Conservation (phyloP, 2,888 invertebrate genomes). For the Agrenia bidenticulata region DNA sequence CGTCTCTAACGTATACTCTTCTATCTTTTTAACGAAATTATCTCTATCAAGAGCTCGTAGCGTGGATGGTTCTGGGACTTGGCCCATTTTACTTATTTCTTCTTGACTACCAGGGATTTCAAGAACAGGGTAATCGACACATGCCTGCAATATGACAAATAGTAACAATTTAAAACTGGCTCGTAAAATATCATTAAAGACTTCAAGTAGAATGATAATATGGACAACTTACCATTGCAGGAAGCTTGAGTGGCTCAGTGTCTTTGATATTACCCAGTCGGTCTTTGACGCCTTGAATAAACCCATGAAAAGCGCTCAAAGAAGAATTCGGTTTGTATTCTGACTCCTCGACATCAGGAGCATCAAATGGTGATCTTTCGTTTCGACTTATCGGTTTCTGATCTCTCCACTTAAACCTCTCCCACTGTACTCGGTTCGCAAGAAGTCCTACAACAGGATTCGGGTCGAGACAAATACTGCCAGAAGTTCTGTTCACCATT, state of each 20-base stretch:
- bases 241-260: constrained; percentile 35
- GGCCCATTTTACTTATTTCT: constrained; percentile 40
- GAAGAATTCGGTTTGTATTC: constrained; percentile 10
- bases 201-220: constrained; percentile 1
- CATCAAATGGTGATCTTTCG: neutral
- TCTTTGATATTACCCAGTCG: constrained; percentile 21
- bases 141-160: constrained; percentile 19
- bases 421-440: constrained; percentile 73
- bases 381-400: neutral
- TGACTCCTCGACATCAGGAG: neutral
- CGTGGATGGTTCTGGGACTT: constrained; percentile 39
- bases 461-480: constrained; percentile 85
- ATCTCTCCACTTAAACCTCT: constrained; percentile 58
- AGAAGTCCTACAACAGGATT: constrained; percentile 76
- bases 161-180: no score
- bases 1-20: constrained; percentile 86
- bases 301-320: constrained; percentile 17
- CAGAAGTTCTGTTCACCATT: constrained; percentile 79
- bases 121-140: constrained; percentile 32
- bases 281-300: constrained; percentile 14
- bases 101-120: constrained; percentile 39
- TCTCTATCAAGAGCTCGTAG: constrained; percentile 44
- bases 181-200: constrained; percentile 1
- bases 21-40: constrained; percentile 62
- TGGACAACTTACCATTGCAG: constrained; percentile 35